These are phyloP conservation scores for Malurus leucopterus DNA, from an alignment of 2,797 vertebrate species.

Conservation along the genomic window DNA sequence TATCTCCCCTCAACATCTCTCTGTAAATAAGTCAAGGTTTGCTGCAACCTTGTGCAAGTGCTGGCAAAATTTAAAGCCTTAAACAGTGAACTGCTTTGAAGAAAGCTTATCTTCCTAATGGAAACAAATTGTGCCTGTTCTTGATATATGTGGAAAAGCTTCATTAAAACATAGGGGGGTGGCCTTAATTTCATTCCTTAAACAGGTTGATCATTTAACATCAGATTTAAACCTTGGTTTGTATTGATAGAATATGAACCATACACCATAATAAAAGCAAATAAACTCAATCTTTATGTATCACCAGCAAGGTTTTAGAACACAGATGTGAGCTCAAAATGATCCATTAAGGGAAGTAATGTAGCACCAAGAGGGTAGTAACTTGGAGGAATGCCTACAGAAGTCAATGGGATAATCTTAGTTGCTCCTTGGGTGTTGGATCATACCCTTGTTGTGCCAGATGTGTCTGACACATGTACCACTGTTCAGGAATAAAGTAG, in stretches of 20 bases:
- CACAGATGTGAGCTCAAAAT: neutral
- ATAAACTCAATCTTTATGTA: neutral
- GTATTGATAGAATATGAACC: neutral
- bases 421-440: neutral
- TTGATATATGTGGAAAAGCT: slow-evolving; percentile 33
- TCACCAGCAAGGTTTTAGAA: neutral
- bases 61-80: slow-evolving; percentile 81
- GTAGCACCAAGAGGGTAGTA: neutral
- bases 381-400: neutral
- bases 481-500: neutral
- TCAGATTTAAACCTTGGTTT: neutral
- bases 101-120: slow-evolving; percentile 58
- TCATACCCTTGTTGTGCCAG: neutral
- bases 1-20: slow-evolving; percentile 79
- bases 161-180: neutral
- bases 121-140: slow-evolving; percentile 38
- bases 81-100: slow-evolving; percentile 77
- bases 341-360: neutral
- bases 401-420: neutral
- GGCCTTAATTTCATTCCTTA: neutral
- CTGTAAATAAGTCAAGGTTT: slow-evolving; percentile 87
- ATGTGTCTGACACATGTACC: neutral
- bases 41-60: slow-evolving; percentile 69
- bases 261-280: neutral
- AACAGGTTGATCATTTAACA: neutral